phyloP scores from a whole-genome alignment of 2,888 invertebrate species.

The Papilio gigon region DNA sequence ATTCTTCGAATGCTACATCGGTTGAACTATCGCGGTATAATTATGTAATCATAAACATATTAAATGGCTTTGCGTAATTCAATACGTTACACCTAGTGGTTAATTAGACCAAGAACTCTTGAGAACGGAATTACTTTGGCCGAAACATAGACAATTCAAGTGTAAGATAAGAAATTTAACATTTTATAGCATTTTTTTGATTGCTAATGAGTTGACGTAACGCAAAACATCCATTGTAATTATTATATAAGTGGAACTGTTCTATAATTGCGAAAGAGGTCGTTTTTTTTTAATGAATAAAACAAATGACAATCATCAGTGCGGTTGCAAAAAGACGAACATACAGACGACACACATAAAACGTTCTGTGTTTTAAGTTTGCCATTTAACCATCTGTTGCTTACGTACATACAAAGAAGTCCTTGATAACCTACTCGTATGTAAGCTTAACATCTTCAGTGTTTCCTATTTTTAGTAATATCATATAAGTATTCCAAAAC shows the following conservation, averaged over 20 bases:
- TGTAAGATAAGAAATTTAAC: conserved; percentile 34
- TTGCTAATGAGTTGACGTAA: conserved; percentile 39
- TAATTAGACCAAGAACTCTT: conserved; percentile 58
- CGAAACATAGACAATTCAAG: conserved; percentile 37
- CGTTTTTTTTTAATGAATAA: not conserved
- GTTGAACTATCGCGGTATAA: conserved; percentile 42
- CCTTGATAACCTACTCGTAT: no score
- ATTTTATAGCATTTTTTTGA: conserved; percentile 25
- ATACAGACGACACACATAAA: no score
- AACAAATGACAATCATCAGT: not conserved
- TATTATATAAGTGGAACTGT: not conserved
- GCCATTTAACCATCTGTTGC: no score
- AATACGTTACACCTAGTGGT: conserved; percentile 58
- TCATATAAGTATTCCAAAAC: no score
- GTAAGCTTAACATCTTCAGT: no score
- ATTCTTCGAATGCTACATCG: conserved; percentile 1
- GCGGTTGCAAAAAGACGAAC: no score
- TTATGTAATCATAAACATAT: conserved; percentile 53
- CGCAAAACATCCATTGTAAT: not conserved
- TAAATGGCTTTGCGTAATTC: conserved; percentile 52
- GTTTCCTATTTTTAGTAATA: no score
- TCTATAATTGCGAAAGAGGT: not conserved
- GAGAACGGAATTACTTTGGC: conserved; percentile 44
- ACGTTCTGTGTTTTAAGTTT: no score
- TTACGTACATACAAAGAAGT: no score